Evolutionary conservation across 1,140 invertebrate species (phyloP).

Genomic region (Hycleus phaleratus): DNA sequence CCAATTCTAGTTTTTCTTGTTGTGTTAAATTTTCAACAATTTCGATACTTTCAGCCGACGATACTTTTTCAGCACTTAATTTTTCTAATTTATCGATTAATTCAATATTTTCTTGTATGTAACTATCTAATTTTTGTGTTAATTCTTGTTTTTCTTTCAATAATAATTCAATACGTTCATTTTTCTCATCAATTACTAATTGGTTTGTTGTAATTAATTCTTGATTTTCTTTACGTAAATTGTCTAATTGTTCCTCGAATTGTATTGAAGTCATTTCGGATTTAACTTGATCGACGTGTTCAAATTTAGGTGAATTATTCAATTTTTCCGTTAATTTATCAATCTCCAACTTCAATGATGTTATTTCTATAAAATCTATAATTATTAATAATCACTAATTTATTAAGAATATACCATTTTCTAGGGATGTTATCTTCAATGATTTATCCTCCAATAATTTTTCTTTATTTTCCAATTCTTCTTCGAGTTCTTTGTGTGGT

Average conservation of each 20-base stretch:
- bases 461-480: conserved; percentile 1
- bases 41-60: conserved; percentile 59
- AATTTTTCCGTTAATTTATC: conserved; percentile 26
- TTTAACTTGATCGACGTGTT: conserved; percentile 56
- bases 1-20: conserved; percentile 48
- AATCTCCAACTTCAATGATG: conserved; percentile 26
- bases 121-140: conserved; percentile 50
- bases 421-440: conserved; percentile 25
- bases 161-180: conserved; percentile 46
- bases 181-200: conserved; percentile 38
- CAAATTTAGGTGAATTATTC: conserved; percentile 47
- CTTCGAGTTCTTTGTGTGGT: not conserved
- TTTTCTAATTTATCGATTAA: conserved; percentile 58
- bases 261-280: conserved; percentile 65
- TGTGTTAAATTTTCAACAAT: conserved; percentile 58
- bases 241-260: conserved; percentile 59
- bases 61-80: conserved; percentile 57
- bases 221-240: conserved; percentile 41
- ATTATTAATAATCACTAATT: too few relatives aligned
- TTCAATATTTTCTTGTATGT: conserved; percentile 60
- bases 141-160: conserved; percentile 52
- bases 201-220: conserved; percentile 39
- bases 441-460: conserved; percentile 20
- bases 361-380: not conserved
- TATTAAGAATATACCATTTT: conserved; percentile 12